Conservation (phyloP, 2,888 invertebrate genomes). For the Tenodera sinensis region DNA sequence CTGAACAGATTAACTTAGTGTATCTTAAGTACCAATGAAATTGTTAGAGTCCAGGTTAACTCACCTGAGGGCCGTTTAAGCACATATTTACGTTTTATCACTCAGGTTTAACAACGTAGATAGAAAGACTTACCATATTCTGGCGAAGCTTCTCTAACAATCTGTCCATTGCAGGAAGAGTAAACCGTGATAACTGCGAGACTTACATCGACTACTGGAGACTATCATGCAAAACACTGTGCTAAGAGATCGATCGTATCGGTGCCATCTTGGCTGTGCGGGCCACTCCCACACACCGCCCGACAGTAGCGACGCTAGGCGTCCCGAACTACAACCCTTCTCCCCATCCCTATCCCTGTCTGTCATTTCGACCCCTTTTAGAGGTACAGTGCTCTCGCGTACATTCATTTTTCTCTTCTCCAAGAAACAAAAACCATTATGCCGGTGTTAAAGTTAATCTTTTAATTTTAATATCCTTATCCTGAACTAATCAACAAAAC, state of each 20-base stretch:
- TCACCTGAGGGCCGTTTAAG: background rate
- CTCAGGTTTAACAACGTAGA: too few relatives aligned
- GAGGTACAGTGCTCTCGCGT: background rate
- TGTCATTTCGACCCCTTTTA: background rate
- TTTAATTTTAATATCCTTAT: too few relatives aligned
- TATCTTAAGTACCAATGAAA: too few relatives aligned
- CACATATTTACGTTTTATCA: background rate
- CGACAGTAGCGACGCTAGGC: background rate
- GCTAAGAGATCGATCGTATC: background rate
- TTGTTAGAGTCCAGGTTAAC: background rate
- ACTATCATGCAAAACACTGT: background rate
- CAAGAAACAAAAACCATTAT: background rate
- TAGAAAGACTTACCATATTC: background rate
- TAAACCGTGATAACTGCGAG: background rate
- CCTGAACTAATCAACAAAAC: too few relatives aligned
- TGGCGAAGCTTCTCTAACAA: background rate
- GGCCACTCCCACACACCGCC: background rate
- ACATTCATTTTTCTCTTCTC: background rate
- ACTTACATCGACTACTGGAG: background rate
- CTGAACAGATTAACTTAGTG: background rate
- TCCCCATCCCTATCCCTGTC: background rate
- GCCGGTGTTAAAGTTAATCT: too few relatives aligned
- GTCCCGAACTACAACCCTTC: background rate
- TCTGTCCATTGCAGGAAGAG: background rate
- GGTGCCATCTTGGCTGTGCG: background rate